Evolutionary conservation across 2,888 invertebrate species (phyloP), one percentile per base, ranked within the genome.

Genomic region (Machimus atricapillus): DNA sequence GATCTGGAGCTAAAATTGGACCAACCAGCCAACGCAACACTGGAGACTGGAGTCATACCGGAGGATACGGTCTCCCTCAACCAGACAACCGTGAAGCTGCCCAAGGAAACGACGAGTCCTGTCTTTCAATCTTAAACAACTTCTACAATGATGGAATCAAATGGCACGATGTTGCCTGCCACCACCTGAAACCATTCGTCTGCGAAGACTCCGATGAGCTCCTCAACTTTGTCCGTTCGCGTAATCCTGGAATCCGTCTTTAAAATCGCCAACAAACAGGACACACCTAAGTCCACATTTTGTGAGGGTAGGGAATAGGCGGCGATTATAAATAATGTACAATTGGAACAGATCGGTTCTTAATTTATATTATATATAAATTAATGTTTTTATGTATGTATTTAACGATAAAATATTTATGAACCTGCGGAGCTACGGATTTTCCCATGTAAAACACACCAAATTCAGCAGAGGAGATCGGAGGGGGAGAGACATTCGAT

Each of bases 181-280:
- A 97, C 92, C 97, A 97, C 92, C 94, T 96, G 89, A 97, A 97
- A 93, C 96, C 97, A 37, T 96, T 97, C 94, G 97, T 97, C 40
- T 97, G 97, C 92, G 97, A 97, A 93, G 97, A 97, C 94, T 97
- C 97, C 92, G 97, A 97, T 90, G 97, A 97, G 92, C 94, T 97
- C 27, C 94, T 97, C 91, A 97, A 97, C 94, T 97, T 97, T 92
- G 97, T 97, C 88, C 96, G 97, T 90, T 97, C 97, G 87, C 96
- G 97, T 92, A 97, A 97, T 93, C 96, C 97, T 82, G 95, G 96
- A 91, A 95, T 97, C 90, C 96, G 97, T 92, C 94, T 97, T 90
- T 97, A 95, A 94, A 88, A 52, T 43, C 37, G 37, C 76, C 37
- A 76, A 34, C 0, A 78, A 12, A 12, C 34, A 56, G 81, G 46